Base-by-base conservation (phyloP, 2,797 vertebrate genomes). In the Discoglossus pictus region DNA sequence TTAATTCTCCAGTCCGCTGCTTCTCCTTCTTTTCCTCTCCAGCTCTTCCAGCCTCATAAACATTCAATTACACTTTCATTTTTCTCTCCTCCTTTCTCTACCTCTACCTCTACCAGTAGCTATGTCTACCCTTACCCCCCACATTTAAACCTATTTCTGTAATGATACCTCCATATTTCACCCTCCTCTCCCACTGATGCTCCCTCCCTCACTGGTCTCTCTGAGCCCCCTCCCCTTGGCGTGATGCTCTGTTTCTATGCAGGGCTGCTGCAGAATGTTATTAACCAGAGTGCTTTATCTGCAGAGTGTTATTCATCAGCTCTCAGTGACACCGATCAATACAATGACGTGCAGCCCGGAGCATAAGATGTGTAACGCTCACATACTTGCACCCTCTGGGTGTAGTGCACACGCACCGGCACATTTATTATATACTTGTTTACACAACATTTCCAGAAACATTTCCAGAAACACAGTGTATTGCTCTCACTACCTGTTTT, bases 231-330 rank as follows among this genome's bases (percentile, higher is more conserved):
- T 6, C 16, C 18, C 34, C 27, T 5, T n/a, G 5, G n/a, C 62
- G 13, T 17, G 11, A 1, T 40, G 34, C 31, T 27, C 36, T 47
- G 31, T 55, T 54, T 46, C 51, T 39, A 44, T 15, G 38, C 62
- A 43, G 38, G 9, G 15, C 15, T 31, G 12, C 21, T 39, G 17
- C 24, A 46, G 27, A 13, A 23, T 46, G 16, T 61, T 38, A 62
- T 43, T 61, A 68, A 68, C 54, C 65, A 61, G 27, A 15, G 10
- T 34, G 31, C 40, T 35, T 44, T 31, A 54, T 48, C 58, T 42
- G 27, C 48, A 61, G 66, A 54, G 50, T n/a, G 23, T 54, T 39
- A 61, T 69, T 61, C 13, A 69, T 69, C 66, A 69, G 40, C 21
- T 16, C 40, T 36, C 8, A 25, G 20, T 44, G 58, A 34, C 58